These are phyloP conservation scores for Arctia plantaginis DNA, from an alignment of 2,888 invertebrate genomes.

Conservation along the genomic window DNA sequence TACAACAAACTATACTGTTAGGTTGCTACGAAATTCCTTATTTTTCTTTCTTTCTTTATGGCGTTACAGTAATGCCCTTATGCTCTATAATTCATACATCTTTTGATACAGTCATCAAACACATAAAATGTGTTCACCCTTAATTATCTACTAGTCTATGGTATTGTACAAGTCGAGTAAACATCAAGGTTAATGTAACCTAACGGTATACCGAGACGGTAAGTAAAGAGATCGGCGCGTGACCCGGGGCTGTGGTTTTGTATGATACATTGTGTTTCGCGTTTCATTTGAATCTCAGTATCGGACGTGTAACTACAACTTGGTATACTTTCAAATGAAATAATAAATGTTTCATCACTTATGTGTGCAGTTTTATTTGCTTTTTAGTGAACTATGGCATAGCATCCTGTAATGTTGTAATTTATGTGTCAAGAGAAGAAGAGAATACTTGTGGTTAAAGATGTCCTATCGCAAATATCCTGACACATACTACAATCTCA, in stretches of 20 bases:
- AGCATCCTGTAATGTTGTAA: too few species aligned
- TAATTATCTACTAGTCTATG: background rate
- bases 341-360: conserved; percentile 86
- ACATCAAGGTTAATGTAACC: background rate
- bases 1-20: background rate
- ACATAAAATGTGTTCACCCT: background rate
- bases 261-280: conserved; percentile 80
- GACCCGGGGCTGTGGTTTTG: conserved; percentile 65
- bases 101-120: background rate
- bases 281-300: conserved; percentile 86
- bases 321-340: conserved; percentile 86
- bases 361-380: conserved; percentile 54
- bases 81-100: background rate
- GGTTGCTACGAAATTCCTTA: background rate
- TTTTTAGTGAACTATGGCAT: background rate
- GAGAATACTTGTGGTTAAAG: too few species aligned
- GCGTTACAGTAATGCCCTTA: background rate
- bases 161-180: background rate
- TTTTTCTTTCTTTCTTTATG: background rate
- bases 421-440: too few species aligned
- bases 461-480: too few species aligned
- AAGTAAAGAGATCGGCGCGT: conserved; percentile 39
- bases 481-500: too few species aligned
- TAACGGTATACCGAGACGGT: background rate
- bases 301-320: conserved; percentile 83